phyloP scores from a whole-genome alignment of 2,888 invertebrate species.

The Podotricha telesiphe region DNA sequence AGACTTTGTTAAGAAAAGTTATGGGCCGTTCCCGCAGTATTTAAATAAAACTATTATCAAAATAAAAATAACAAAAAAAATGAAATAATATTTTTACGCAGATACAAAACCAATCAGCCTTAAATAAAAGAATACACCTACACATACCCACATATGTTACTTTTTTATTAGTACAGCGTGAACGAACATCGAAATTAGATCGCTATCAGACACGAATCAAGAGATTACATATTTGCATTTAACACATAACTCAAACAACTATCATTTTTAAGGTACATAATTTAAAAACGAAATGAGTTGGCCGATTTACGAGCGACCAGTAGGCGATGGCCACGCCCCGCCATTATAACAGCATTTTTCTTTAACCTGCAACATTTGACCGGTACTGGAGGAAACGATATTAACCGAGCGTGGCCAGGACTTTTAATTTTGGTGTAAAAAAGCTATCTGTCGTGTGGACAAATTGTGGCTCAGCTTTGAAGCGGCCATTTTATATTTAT shows the following conservation, averaged over 20 bases:
- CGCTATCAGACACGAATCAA: conserved; percentile 16
- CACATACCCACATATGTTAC: neutral
- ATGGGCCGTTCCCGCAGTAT: too few relatives aligned
- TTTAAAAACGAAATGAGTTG: conserved; percentile 54
- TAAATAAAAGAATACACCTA: neutral
- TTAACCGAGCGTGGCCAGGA: conserved; percentile 18
- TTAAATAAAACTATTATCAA: too few relatives aligned
- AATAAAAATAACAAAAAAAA: too few relatives aligned
- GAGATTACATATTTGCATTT: conserved; percentile 29
- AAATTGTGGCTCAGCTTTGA: conserved; percentile 7
- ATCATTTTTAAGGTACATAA: conserved; percentile 48
- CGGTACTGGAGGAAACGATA: conserved; percentile 29
- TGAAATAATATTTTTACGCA: too few relatives aligned
- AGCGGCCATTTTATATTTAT: conserved; percentile 29
- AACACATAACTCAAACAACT: conserved; percentile 25
- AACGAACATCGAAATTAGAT: conserved; percentile 19
- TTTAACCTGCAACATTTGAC: conserved; percentile 24
- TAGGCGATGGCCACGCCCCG: conserved; percentile 60
- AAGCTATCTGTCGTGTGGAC: conserved; percentile 18
- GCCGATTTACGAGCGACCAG: conserved; percentile 56
- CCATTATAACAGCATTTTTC: conserved; percentile 56
- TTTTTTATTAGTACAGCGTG: neutral
- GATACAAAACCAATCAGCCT: conserved; percentile 11
- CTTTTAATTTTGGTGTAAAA: conserved; percentile 19
- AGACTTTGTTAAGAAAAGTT: too few relatives aligned